Evolutionary conservation across 1,140 invertebrate species (phyloP), one percentile per base, ranked within the genome.

Genomic region (Augochlora pura): DNA sequence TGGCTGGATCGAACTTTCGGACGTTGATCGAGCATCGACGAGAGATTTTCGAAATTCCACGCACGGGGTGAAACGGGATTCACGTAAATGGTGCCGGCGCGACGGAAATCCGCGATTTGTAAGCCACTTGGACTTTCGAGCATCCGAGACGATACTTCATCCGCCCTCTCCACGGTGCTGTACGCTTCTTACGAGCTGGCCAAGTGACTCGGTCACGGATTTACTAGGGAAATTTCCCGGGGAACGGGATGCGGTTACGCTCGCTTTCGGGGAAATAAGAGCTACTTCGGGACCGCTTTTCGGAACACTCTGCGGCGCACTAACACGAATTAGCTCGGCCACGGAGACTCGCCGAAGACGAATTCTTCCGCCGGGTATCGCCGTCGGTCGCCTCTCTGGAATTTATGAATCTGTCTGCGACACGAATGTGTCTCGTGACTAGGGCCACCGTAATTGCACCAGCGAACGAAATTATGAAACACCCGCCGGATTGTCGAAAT

Each of bases 101-200:
- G 77, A 86, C 82, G 85, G 83, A 88, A 88, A 88, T 87, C 79
- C 76, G 65, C 86, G 86, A 88, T 88, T 88, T 84, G 86, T 85
- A 88, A 88, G 83, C 86, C 81, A 88, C 86, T 87, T 83, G 82
- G 82, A 87, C 81, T 87, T 83, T 87, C 76, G 82, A 87, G 85
- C 77, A 82, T 73, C 82, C 85, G 83, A 84, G 77, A 74, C 85
- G 85, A 85, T 87, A 87, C 80, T 79, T 87, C 80, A 82, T 85
- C 86, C 79, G 62, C 70, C 59, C 57, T 66, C 66, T 60, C 21
- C 46, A 42, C 62, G 21, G 25, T 52, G 49, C 16, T 52, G 39
- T 25, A 57, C 23, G 46, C 65, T 85, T 77, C 84, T 85, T 86
- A 85, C 80, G 76, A 80, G 75, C 75, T 75, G 83, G 73, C 84